Percentiles rank a stretch among this genome's conserved stretches.
These are phyloP conservation scores for Smittia aterrima DNA, from an alignment of 2,888 invertebrate species.

Conservation along the genomic window DNA sequence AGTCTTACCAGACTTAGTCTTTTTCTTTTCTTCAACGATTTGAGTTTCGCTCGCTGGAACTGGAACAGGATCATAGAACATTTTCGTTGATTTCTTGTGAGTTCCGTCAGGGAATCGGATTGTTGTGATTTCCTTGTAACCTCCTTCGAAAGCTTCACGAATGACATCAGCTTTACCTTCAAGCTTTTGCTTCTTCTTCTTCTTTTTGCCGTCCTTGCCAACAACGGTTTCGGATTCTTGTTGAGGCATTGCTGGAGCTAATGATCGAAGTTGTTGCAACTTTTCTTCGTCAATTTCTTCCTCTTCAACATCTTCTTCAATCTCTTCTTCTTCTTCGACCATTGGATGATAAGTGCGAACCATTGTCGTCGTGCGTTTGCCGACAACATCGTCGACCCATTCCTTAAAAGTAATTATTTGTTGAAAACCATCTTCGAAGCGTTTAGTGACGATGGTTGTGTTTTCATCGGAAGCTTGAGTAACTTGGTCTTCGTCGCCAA, in stretches of 20 bases:
- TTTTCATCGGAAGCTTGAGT: slow-evolving; percentile 27
- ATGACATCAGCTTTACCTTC: slow-evolving; percentile 22
- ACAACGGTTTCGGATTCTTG: neutral
- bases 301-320: slow-evolving; percentile 39
- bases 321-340: slow-evolving; percentile 37
- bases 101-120: slow-evolving; percentile 34
- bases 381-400: slow-evolving; percentile 38
- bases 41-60: slow-evolving; percentile 23
- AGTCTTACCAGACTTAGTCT: slow-evolving; percentile 36
- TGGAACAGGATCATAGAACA: slow-evolving; percentile 25
- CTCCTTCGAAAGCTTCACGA: slow-evolving; percentile 37
- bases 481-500: slow-evolving; percentile 36
- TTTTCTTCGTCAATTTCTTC: slow-evolving; percentile 28
- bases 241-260: slow-evolving; percentile 10
- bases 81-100: neutral
- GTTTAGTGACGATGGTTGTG: slow-evolving; percentile 31
- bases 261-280: slow-evolving; percentile 17
- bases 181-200: slow-evolving; percentile 39
- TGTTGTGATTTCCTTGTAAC: slow-evolving; percentile 35
- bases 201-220: slow-evolving; percentile 30
- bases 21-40: slow-evolving; percentile 35
- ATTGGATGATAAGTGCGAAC: slow-evolving; percentile 31
- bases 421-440: slow-evolving; percentile 34
- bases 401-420: slow-evolving; percentile 40
- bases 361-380: slow-evolving; percentile 31